Conservation (phyloP, 2,797 vertebrate genomes). For the Eidolon dupreanum region DNA sequence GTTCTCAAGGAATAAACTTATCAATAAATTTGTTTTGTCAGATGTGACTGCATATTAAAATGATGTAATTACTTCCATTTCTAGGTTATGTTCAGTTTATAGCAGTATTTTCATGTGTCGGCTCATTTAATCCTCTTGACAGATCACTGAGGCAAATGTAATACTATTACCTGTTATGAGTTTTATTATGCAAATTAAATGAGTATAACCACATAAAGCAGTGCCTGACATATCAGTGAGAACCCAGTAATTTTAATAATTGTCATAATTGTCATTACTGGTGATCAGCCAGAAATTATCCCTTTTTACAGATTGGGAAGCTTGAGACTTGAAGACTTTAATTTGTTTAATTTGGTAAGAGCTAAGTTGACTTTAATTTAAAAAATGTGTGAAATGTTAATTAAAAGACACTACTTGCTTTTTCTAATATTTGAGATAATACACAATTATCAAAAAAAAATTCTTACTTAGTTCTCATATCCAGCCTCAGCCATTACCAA, state of each 20-base stretch:
- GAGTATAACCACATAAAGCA: not conserved
- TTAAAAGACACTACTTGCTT: not conserved
- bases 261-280: not conserved
- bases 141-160: slow-evolving; percentile 35
- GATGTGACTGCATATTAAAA: not conserved
- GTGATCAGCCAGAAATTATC: not conserved
- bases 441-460: not conserved
- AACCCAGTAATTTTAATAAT: not conserved
- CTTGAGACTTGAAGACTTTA: not conserved
- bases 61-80: not conserved
- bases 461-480: not conserved
- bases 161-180: slow-evolving; percentile 48
- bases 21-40: not conserved
- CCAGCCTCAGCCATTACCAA: not conserved
- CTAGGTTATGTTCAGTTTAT: slow-evolving; percentile 35
- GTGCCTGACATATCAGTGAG: not conserved
- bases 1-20: not conserved
- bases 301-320: not conserved
- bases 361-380: not conserved
- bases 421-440: slow-evolving; percentile 12
- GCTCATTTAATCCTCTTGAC: slow-evolving; percentile 44
- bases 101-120: slow-evolving; percentile 32
- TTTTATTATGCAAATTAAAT: slow-evolving; percentile 13
- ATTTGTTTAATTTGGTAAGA: slow-evolving; percentile 22
- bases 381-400: not conserved